These are phyloP conservation scores for Xanthia icteritia DNA, from an alignment of 2,888 invertebrate species.

Conservation along the genomic window DNA sequence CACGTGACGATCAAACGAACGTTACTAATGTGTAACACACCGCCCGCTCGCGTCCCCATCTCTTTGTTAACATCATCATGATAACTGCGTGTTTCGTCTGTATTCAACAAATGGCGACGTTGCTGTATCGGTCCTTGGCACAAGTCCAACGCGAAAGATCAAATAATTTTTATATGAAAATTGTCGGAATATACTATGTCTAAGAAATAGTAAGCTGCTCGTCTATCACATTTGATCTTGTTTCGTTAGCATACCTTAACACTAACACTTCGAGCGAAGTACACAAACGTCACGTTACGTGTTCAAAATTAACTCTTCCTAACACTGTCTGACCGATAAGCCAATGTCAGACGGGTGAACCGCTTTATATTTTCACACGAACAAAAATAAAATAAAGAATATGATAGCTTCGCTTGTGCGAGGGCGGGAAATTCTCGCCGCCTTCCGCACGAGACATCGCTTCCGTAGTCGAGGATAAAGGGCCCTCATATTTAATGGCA, in stretches of 20 bases:
- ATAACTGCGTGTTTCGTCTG: conserved; percentile 45
- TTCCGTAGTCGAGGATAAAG: conserved; percentile 61
- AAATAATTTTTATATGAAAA: conserved; percentile 40
- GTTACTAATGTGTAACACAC: conserved; percentile 51
- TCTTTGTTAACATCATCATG: conserved; percentile 51
- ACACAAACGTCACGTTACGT: conserved; percentile 38
- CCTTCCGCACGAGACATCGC: conserved; percentile 67
- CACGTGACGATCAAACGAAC: conserved; percentile 66
- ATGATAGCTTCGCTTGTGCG: conserved; percentile 25
- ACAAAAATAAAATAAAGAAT: conserved; percentile 23
- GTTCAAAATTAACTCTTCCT: conserved; percentile 46
- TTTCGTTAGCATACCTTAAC: conserved; percentile 37
- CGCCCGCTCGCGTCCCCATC: conserved; percentile 28
- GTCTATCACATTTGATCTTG: conserved; percentile 40
- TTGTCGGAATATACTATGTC: conserved; percentile 43
- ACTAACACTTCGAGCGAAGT: conserved; percentile 14
- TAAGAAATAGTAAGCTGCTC: conserved; percentile 41
- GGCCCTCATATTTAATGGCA: conserved; percentile 39
- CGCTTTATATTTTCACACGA: conserved; percentile 27
- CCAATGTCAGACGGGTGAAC: conserved; percentile 50
- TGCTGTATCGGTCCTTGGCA: conserved; percentile 36
- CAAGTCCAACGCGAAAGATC: conserved; percentile 36
- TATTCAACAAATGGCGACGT: conserved; percentile 33
- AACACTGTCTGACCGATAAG: conserved; percentile 52
- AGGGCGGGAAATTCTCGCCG: conserved; percentile 63